Evolutionary conservation across 2,113 vertebrate species (phyloP).

Genomic region (Eonycteris spelaea): DNA sequence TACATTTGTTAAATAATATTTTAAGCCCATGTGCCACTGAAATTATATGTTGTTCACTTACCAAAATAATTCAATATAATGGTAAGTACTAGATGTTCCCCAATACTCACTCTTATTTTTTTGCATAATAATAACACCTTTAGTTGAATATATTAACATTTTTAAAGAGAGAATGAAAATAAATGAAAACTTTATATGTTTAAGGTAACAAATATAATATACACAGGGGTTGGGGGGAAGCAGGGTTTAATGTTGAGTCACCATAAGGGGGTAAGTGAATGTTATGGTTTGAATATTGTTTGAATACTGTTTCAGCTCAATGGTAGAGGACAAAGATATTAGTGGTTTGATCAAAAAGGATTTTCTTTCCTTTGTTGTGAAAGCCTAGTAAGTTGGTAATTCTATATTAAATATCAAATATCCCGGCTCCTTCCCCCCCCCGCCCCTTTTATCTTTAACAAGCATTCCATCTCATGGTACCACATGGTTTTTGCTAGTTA

Average conservation of each 20-base stretch:
- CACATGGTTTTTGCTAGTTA: not conserved
- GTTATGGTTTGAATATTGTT: not conserved
- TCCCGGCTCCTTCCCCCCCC: not conserved
- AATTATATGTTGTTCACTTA: constrained; percentile 25
- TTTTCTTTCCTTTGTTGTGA: constrained; percentile 7
- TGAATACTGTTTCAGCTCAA: not conserved
- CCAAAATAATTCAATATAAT: not conserved
- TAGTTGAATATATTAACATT: not conserved
- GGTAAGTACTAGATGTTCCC: not conserved
- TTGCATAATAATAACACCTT: not conserved
- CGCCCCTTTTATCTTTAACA: constrained; percentile 42
- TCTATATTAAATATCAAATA: not conserved
- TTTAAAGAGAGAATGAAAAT: not conserved
- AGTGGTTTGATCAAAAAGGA: not conserved
- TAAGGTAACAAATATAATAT: not conserved
- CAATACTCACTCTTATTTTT: not conserved
- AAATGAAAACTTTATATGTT: not conserved
- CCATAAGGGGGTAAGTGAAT: not conserved
- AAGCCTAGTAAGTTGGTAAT: not conserved
- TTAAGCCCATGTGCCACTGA: not conserved
- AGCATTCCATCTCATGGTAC: not conserved
- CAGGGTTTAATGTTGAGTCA: not conserved
- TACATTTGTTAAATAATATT: constrained; percentile 45
- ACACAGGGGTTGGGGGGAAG: not conserved
- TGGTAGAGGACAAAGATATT: not conserved